Percentiles rank a stretch among this genome's conserved stretches.
Evolutionary conservation across 2,113 vertebrate genomes (phyloP).

Genomic region (Nibea albiflora): DNA sequence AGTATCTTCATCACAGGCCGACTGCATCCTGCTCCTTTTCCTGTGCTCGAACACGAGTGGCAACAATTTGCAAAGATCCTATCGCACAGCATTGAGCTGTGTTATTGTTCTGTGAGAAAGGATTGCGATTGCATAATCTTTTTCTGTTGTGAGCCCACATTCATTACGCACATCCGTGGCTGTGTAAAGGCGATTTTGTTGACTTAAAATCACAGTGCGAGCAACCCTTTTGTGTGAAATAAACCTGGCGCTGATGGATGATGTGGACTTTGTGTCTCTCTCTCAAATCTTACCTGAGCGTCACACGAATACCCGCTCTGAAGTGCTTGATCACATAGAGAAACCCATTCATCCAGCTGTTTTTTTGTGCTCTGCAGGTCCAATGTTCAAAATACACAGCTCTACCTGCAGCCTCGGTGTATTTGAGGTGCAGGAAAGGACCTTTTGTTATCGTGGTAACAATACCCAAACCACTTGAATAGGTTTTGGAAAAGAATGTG

Average conservation of each 20-base stretch:
- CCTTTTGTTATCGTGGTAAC: no score
- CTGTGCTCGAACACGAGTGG: constrained; percentile 14
- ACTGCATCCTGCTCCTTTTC: constrained; percentile 26
- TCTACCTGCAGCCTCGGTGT: no score
- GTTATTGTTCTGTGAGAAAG: no score
- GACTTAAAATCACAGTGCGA: neutral
- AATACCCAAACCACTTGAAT: no score
- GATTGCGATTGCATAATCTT: constrained; percentile 26
- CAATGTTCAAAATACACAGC: no score
- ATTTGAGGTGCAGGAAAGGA: no score
- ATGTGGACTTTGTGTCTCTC: no score
- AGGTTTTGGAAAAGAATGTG: no score
- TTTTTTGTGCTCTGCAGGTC: no score
- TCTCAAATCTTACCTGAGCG: no score
- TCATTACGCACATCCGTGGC: neutral
- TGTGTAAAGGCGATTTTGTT: neutral
- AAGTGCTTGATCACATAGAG: no score
- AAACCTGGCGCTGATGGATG: neutral
- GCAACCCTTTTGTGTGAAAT: neutral
- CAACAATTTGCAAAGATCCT: constrained; percentile 19
- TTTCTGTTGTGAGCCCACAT: neutral
- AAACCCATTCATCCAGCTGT: no score
- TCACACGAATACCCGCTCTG: neutral
- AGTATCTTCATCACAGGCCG: constrained; percentile 54
- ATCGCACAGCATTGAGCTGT: constrained; percentile 12